Evolutionary conservation across 2,797 vertebrate species (phyloP).

Genomic region (Otus scops): DNA sequence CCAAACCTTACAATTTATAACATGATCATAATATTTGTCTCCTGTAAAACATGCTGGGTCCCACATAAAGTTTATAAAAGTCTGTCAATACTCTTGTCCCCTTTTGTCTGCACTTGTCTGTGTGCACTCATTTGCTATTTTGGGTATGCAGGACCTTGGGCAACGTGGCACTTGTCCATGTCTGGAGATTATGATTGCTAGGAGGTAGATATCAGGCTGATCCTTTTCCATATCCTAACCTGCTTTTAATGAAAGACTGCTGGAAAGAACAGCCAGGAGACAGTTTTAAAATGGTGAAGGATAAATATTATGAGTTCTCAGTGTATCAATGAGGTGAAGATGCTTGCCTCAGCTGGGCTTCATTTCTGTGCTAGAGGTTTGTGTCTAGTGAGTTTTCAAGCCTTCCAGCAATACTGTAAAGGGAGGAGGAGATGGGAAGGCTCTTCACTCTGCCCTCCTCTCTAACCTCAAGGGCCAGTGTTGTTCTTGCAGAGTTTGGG

Average conservation of each 20-base stretch:
- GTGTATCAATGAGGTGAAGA: neutral
- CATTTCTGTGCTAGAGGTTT: neutral
- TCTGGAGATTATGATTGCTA: neutral
- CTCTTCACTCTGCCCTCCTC: neutral
- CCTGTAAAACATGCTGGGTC: neutral
- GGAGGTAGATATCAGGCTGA: neutral
- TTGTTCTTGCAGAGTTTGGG: neutral
- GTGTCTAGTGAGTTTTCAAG: neutral
- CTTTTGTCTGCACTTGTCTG: neutral
- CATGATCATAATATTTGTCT: neutral
- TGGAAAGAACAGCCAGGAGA: neutral
- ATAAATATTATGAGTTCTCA: accelerated
- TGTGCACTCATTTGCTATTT: neutral
- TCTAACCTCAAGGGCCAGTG: neutral
- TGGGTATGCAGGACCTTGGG: neutral
- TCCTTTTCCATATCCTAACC: neutral
- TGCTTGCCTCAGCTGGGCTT: accelerated
- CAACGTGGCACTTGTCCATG: neutral
- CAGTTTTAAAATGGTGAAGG: neutral
- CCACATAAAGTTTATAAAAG: neutral
- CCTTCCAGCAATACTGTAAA: neutral
- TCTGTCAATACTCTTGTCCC: neutral
- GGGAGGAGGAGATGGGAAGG: neutral
- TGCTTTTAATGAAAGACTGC: neutral
- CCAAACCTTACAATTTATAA: neutral